A percentile compares a stretch with the other conserved stretches of the same genome.
These are phyloP conservation scores for Scaptomyza tumidula DNA, from an alignment of 2,888 invertebrate genomes.

Conservation along the genomic window DNA sequence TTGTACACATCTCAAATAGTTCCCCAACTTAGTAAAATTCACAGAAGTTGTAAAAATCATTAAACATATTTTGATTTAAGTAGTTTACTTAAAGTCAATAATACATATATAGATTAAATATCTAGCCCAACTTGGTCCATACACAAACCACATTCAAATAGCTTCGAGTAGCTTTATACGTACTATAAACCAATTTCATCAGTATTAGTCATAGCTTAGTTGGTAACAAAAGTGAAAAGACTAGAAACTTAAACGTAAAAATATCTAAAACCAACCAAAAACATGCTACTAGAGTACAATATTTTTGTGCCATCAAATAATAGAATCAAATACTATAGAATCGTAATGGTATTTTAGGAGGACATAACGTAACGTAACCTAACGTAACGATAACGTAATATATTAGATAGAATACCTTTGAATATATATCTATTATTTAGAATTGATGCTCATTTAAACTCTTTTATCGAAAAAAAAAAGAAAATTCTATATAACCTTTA, in stretches of 20 bases:
- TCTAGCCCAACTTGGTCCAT: slow-evolving; percentile 18
- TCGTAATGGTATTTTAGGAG: slow-evolving; percentile 19
- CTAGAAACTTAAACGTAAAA: slow-evolving; percentile 11
- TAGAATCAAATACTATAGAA: slow-evolving; percentile 12
- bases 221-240: slow-evolving; percentile 12
- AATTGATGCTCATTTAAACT: slow-evolving; percentile 34
- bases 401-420: slow-evolving; percentile 25
- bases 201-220: slow-evolving; percentile 19
- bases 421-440: slow-evolving; percentile 9
- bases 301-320: background rate
- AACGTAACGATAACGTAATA: slow-evolving; percentile 26
- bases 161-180: slow-evolving; percentile 6
- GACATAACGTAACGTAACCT: slow-evolving; percentile 43
- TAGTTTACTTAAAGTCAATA: slow-evolving; percentile 18
- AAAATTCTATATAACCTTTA: slow-evolving; percentile 40
- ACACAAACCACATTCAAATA: background rate
- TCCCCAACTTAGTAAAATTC: background rate
- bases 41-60: slow-evolving; percentile 11
- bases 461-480: slow-evolving; percentile 20
- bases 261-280: slow-evolving; percentile 10
- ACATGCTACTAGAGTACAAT: slow-evolving; percentile 8
- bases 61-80: slow-evolving; percentile 27
- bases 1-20: background rate
- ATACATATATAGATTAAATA: slow-evolving; percentile 12
- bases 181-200: slow-evolving; percentile 9